Percentiles rank a stretch among this genome's conserved stretches.
Conservation (phyloP, 2,113 vertebrate genomes). For the Rhynchomys soricoides region DNA sequence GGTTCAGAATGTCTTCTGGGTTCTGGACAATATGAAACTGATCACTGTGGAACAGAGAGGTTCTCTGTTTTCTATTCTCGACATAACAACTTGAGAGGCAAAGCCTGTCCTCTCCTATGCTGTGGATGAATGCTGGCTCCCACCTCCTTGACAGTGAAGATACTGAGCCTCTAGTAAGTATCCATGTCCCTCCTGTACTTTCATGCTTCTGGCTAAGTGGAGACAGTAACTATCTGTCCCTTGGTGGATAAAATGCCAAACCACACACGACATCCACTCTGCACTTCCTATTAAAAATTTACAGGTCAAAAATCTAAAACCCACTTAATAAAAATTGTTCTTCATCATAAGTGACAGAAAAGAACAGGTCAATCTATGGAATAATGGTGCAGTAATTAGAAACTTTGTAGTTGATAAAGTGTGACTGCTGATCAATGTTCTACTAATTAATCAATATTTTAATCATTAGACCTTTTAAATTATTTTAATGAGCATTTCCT, state of each 20-base stretch:
- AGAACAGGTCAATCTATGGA: slow-evolving; percentile 94
- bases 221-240: slow-evolving; percentile 93
- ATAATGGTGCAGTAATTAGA: slow-evolving; percentile 96
- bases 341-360: slow-evolving; percentile 96
- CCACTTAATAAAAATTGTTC: slow-evolving; percentile 97
- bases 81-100: background rate
- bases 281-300: slow-evolving; percentile 98
- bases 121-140: background rate
- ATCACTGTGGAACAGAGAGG: background rate
- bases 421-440: slow-evolving; percentile 99
- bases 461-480: slow-evolving; percentile 98
- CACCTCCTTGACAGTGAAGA: slow-evolving; percentile 50
- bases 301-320: slow-evolving; percentile 99
- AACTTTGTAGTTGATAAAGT: slow-evolving; percentile 96
- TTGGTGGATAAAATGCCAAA: slow-evolving; percentile 95
- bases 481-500: slow-evolving; percentile 96
- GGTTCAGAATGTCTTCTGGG: background rate
- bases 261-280: slow-evolving; percentile 92
- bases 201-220: slow-evolving; percentile 94
- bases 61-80: background rate
- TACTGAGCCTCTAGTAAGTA: slow-evolving; percentile 83
- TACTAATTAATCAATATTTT: slow-evolving; percentile 99
- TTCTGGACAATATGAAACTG: background rate
- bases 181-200: slow-evolving; percentile 85
- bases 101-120: slow-evolving; percentile 23